Percentiles rank a stretch among this genome's conserved stretches.
Conservation (phyloP, 2,113 vertebrate species). For the Ciconia maguari region DNA sequence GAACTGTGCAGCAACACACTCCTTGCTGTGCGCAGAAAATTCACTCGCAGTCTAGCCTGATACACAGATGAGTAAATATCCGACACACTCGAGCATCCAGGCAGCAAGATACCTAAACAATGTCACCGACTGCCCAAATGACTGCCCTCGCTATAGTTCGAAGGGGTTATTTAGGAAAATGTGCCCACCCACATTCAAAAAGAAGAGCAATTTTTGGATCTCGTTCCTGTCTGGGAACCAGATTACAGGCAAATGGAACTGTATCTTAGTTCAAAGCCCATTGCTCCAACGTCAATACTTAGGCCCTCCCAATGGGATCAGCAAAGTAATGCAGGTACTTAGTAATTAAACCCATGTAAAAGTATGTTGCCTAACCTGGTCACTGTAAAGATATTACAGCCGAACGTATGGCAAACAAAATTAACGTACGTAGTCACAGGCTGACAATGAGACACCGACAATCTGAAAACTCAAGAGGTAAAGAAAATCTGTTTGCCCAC, state of each 20-base stretch:
- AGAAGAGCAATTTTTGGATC: slow-evolving; percentile 15
- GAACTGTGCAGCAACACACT: slow-evolving; percentile 14
- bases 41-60: neutral
- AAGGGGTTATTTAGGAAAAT: neutral
- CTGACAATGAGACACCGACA: neutral
- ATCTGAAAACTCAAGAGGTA: neutral
- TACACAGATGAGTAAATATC: slow-evolving; percentile 36
- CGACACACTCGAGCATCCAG: slow-evolving; percentile 28
- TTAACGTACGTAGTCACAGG: neutral
- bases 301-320: neutral
- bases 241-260: neutral
- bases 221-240: neutral
- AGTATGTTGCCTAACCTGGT: neutral
- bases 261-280: neutral
- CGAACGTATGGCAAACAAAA: neutral
- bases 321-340: neutral
- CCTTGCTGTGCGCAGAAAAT: neutral
- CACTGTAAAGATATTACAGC: neutral
- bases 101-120: slow-evolving; percentile 19
- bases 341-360: neutral
- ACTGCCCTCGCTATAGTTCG: neutral
- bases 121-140: neutral
- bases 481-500: neutral
- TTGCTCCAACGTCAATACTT: neutral
- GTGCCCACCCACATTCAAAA: neutral